Base-by-base conservation (phyloP, 2,888 invertebrate species). In the Meteorus cinctellus region DNA sequence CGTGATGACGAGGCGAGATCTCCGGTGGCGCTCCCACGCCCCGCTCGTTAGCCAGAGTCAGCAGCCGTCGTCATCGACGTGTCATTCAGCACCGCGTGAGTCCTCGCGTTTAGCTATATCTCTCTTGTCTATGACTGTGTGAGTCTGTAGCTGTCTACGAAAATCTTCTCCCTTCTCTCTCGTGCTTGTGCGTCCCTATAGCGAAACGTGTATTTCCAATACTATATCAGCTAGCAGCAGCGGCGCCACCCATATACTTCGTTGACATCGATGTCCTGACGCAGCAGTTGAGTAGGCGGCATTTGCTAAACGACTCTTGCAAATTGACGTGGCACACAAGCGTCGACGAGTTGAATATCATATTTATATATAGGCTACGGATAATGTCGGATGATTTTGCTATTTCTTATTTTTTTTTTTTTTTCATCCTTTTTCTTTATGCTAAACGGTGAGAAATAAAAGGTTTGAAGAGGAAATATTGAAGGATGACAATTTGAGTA, bases 61-160 rank as follows among this genome's bases (percentile, higher is more conserved):
- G 89, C 89, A 89, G 86, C 85, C 86, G 87, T 87, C 89, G 87
- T 89, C 89, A 89, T 89, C 89, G 89, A 87, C 86, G 86, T 89
- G 89, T 89, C 89, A 89, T 89, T 88, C 87, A 85, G 85, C 85
- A 84, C 84, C 82, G 84, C 78, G 74, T 75, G 79, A 82, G 82
- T 78, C 77, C 79, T 81, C 81, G 79, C 81, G 80, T 81, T 81
- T 70, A 41, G 41, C 76, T 76, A 75, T 77, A 75, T 80, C 77
- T 80, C 77, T 78, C 75, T 78, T 75, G 79, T 74, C 62, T 62
- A 65, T 48, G n/a, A 16, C 6, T 48, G 14, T 70, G 65, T 67
- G 27, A 66, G 68, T 70, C 65, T 67, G 31, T 69, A 65, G 67
- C 68, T 67, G 31, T 69, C 70, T 62, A 29, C 65, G 59, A 41